Percentiles rank a stretch among this genome's conserved stretches.
These are phyloP conservation scores for Galaxea fascicularis DNA, from an alignment of 92 coral and sea anemone genomes.

Conservation along the genomic window DNA sequence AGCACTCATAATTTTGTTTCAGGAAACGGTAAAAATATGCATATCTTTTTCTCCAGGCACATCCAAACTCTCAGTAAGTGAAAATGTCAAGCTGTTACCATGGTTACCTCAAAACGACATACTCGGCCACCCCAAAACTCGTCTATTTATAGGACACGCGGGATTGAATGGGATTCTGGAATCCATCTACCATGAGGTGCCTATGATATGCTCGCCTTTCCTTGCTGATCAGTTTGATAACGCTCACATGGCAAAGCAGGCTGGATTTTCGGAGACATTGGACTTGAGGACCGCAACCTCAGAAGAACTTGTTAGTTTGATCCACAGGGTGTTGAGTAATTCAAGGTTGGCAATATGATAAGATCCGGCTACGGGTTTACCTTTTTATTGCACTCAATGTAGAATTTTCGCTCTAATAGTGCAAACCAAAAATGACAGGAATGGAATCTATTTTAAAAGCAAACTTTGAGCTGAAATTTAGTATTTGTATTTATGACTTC, in stretches of 20 bases:
- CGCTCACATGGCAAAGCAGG: constrained; percentile 40
- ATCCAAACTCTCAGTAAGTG: constrained; percentile 21
- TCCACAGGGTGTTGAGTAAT: constrained; percentile 10
- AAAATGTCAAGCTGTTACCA: constrained; percentile 50
- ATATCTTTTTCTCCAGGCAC: background rate
- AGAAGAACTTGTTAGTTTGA: constrained; percentile 33
- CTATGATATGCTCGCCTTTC: constrained; percentile 62
- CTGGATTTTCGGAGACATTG: constrained; percentile 54
- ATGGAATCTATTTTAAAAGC: too few relatives aligned
- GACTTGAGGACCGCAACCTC: constrained; percentile 22
- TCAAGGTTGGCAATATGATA: constrained; percentile 11
- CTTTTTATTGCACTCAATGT: too few relatives aligned
- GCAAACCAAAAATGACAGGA: too few relatives aligned
- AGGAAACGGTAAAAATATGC: too few relatives aligned
- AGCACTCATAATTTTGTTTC: too few relatives aligned
- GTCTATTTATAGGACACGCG: constrained; percentile 60
- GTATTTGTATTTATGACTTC: too few relatives aligned
- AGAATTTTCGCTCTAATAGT: too few relatives aligned
- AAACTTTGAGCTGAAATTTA: too few relatives aligned
- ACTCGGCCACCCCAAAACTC: constrained; percentile 68
- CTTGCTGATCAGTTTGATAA: constrained; percentile 64
- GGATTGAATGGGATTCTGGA: constrained; percentile 64
- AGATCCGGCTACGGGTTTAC: too few relatives aligned
- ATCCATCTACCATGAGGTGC: constrained; percentile 69
- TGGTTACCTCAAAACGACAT: constrained; percentile 82